phyloP scores from a whole-genome alignment of 2,888 invertebrate genomes.

The Acrobasis consociella region DNA sequence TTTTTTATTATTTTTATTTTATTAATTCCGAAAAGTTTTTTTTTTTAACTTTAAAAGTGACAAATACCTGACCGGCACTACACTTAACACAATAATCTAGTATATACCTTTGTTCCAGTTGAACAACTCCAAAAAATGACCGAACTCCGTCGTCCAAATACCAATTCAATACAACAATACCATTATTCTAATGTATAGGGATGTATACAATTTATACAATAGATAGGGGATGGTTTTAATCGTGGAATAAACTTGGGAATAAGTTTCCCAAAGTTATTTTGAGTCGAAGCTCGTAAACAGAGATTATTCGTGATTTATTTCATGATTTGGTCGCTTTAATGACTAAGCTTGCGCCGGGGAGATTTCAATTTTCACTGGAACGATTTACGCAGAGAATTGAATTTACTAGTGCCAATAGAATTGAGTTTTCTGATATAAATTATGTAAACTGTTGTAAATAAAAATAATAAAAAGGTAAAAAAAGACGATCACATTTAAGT shows the following conservation, averaged over 20 bases:
- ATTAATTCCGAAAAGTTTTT: too few relatives aligned
- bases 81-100: neutral
- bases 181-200: slow-evolving; percentile 7
- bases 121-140: slow-evolving; percentile 6
- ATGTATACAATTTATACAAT: slow-evolving; percentile 16
- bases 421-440: too few relatives aligned
- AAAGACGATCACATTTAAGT: too few relatives aligned
- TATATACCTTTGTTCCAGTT: slow-evolving; percentile 6
- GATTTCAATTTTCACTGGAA: slow-evolving; percentile 4
- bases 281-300: slow-evolving; percentile 10
- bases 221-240: slow-evolving; percentile 19
- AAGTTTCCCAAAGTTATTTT: slow-evolving; percentile 21
- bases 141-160: slow-evolving; percentile 3
- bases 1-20: too few relatives aligned
- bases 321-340: slow-evolving; percentile 17
- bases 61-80: neutral
- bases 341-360: slow-evolving; percentile 5
- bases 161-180: slow-evolving; percentile 2
- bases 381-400: neutral
- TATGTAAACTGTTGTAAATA: too few relatives aligned
- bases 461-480: too few relatives aligned
- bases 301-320: slow-evolving; percentile 17
- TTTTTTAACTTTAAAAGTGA: too few relatives aligned
- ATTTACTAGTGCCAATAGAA: neutral
- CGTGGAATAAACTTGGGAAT: slow-evolving; percentile 21